Percentiles rank a stretch among this genome's conserved stretches.
These are phyloP conservation scores for Bombus pascuorum DNA, from an alignment of 1,140 invertebrate genomes.

Conservation along the genomic window DNA sequence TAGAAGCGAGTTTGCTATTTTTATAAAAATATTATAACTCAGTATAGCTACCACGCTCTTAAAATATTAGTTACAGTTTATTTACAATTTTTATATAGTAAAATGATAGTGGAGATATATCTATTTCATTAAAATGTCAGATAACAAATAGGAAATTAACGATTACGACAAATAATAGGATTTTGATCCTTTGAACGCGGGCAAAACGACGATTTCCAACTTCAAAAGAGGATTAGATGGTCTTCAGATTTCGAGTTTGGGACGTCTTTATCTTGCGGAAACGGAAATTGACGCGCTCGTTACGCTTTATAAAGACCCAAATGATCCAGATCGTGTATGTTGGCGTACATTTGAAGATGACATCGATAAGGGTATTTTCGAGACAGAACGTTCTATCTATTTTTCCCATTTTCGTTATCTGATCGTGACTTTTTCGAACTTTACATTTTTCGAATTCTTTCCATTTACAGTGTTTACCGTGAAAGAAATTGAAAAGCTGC, in stretches of 20 bases:
- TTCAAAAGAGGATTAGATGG: slow-evolving; percentile 86
- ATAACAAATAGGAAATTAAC: background rate
- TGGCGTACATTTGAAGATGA: slow-evolving; percentile 89
- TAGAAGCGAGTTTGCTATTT: background rate
- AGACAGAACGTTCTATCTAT: background rate
- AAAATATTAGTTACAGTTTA: background rate
- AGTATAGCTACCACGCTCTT: background rate
- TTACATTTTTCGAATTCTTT: background rate
- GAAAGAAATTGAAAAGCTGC: slow-evolving; percentile 86
- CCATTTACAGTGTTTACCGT: slow-evolving; percentile 84
- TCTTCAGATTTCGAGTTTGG: slow-evolving; percentile 84
- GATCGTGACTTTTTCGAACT: background rate
- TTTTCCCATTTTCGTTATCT: background rate
- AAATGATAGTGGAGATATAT: background rate
- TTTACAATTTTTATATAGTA: background rate
- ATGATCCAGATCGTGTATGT: slow-evolving; percentile 84
- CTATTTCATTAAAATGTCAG: background rate
- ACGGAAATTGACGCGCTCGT: slow-evolving; percentile 84
- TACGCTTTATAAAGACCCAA: slow-evolving; percentile 85
- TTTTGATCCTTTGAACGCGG: slow-evolving; percentile 85
- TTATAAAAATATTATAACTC: background rate
- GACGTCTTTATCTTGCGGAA: slow-evolving; percentile 82
- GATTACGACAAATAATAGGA: slow-evolving; percentile 75
- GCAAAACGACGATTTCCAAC: slow-evolving; percentile 85
- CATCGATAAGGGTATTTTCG: slow-evolving; percentile 85